Base-by-base conservation (phyloP, 2,113 vertebrate genomes). In the Pangasianodon gigas region DNA sequence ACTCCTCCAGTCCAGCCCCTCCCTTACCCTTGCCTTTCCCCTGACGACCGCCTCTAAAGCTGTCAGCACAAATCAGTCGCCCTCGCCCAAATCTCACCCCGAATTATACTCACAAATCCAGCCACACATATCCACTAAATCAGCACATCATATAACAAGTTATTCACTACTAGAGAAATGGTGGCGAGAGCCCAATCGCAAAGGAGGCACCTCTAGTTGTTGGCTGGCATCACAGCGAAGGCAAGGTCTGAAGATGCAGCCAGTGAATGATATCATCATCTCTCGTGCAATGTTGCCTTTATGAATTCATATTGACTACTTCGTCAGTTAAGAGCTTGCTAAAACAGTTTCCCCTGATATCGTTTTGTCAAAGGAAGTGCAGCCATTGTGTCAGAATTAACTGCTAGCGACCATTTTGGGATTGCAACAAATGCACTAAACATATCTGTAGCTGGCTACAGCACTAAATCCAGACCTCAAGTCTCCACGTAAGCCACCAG, bases 21-120 rank as follows among this genome's bases (percentile, higher is more conserved):
- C 91, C 81, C 92, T 87, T 82, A 91, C 88, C 90, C 89, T 90
- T 92, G 26, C 82, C 41, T 83, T 69, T 67, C 41, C 67, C 77
- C 94, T 91, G 91, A 94, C 94, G 95, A 93, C 92, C 88, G 93
- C 90, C 94, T 95, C 93, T 90, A 94, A 96, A 95, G 92, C 95
- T 97, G 97, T 97, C 97, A 96, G 92, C 92, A 94, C 90, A 4
- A 24, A 97, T 97, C 93, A 94, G 85, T 95, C 92, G 90, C 93
- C 95, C 95, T 95, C 91, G 94, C 94, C 94, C 93, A 95, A 92
- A 95, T 93, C 94, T 96, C 96, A 96, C 14, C 91, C 94, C 89
- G 46, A 93, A 96, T 97, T 96, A 94, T 87, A 91, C 69, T 94
- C 93, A 92, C 91, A 81, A 75, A 60, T 89, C 80, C 80, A 88